Evolutionary conservation across 2,113 vertebrate genomes (phyloP), one percentile per base, ranked within the genome.

Genomic region (Engraulis encrasicolus): DNA sequence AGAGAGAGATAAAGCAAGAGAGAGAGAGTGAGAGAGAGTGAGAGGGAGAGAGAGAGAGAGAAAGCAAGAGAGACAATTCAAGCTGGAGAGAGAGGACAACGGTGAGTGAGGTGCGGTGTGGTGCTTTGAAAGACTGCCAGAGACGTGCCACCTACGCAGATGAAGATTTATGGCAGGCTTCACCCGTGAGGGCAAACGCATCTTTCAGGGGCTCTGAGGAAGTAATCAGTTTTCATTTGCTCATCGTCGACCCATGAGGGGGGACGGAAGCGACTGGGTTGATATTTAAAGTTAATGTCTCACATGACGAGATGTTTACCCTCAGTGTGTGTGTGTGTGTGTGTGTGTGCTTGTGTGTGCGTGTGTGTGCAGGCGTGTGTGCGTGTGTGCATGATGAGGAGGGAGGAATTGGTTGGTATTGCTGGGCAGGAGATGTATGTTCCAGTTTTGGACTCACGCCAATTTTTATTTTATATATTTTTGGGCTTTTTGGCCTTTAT

Each of bases 131-230:
- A 82, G 82, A 85, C 79, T 80, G 71, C 84, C 49, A 81, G 37
- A 80, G 50, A 82, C 20, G 36, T 77, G 49, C 23, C 71, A 74
- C 71, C 54, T 81, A 27, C 66, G 81, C 19, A 48, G 61, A 82
- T 49, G 38, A 87, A 84, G 84, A 87, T 89, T 81, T 86, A 86
- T 87, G 79, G 61, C 79, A 58, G 79, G 84, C 86, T 89, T 86
- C 61, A 50, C 71, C 81, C 83, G 81, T 49, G 38, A 85, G 83
- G 83, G 66, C 71, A 78, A 79, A 49, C 79, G 78, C 81, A 79
- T 84, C 48, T 87, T 85, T 82, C 31, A 50, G 54, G 81, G 81
- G 58, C 23, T 27, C 23, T 54, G 49, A 80, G 81, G 83, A 81
- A 52, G 81, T 88, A 80, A 87, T 87, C 80, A 20, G 71, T 83